Conservation (phyloP, 2,113 vertebrate genomes). For the Ceuthmochares aereus region DNA sequence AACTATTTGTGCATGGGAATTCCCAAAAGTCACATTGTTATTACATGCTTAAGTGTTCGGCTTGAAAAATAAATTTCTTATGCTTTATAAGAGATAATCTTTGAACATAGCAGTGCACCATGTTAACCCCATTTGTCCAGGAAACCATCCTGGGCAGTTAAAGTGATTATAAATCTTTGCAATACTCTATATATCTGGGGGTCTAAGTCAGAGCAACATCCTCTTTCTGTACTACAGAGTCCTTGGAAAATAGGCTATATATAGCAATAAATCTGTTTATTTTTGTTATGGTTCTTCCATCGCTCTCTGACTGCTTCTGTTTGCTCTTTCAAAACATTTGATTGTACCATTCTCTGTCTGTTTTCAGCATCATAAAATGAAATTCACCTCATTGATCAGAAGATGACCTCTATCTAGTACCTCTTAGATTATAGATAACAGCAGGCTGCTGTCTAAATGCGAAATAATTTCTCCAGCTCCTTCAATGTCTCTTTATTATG, state of each 20-base stretch:
- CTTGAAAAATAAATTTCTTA: neutral
- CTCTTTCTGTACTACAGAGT: neutral
- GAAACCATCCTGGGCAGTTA: neutral
- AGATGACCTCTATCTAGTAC: constrained; percentile 11
- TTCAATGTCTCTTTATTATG: constrained; percentile 49
- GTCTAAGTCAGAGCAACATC: neutral
- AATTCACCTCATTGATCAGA: constrained; percentile 38
- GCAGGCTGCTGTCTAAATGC: constrained; percentile 44
- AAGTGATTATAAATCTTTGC: neutral
- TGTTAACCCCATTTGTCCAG: neutral
- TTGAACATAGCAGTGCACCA: fast-evolving
- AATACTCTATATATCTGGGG: neutral
- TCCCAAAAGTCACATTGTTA: neutral
- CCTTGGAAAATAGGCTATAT: neutral
- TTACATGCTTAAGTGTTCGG: neutral
- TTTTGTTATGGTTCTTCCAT: neutral
- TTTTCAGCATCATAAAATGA: constrained; percentile 22
- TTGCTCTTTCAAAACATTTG: constrained; percentile 3
- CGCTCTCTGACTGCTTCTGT: neutral
- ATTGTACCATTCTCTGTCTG: neutral
- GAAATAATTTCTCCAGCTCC: constrained; percentile 58
- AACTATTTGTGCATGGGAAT: neutral
- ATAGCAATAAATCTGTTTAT: neutral
- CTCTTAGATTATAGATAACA: constrained; percentile 41
- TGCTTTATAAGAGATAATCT: neutral